phyloP scores from a whole-genome alignment of 2,797 vertebrate species.

The Loriculus beryllinus region DNA sequence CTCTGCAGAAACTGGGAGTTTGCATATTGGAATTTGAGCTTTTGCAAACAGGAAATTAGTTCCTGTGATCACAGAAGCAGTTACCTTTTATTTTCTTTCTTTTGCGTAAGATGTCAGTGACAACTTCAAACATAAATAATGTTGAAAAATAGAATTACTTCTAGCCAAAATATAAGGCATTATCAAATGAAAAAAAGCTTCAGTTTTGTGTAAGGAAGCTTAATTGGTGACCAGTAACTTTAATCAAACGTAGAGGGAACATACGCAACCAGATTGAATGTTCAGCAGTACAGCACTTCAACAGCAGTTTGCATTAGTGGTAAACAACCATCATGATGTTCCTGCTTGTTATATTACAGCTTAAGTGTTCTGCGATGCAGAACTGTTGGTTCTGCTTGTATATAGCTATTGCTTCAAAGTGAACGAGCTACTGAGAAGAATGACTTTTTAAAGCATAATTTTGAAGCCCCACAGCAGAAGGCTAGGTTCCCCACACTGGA shows the following conservation, averaged over 20 bases:
- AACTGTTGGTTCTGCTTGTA: background rate
- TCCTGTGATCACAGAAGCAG: background rate
- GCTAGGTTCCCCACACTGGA: accelerated
- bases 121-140: background rate
- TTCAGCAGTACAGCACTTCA: background rate
- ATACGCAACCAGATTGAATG: background rate
- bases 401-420: background rate
- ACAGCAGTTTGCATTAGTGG: conserved; percentile 22
- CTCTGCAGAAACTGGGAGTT: background rate
- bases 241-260: background rate
- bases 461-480: background rate
- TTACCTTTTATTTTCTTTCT: background rate
- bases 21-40: background rate
- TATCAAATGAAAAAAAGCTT: background rate
- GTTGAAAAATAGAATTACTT: background rate
- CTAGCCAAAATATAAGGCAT: background rate
- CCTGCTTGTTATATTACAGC: background rate
- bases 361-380: conserved; percentile 12
- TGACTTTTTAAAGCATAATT: background rate
- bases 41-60: background rate
- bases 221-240: background rate
- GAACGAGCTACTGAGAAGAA: background rate
- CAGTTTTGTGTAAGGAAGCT: background rate
- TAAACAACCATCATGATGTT: conserved; percentile 18
- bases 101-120: background rate